Evolutionary conservation across 2,797 vertebrate species (phyloP).

Genomic region (Eremophila alpestris): DNA sequence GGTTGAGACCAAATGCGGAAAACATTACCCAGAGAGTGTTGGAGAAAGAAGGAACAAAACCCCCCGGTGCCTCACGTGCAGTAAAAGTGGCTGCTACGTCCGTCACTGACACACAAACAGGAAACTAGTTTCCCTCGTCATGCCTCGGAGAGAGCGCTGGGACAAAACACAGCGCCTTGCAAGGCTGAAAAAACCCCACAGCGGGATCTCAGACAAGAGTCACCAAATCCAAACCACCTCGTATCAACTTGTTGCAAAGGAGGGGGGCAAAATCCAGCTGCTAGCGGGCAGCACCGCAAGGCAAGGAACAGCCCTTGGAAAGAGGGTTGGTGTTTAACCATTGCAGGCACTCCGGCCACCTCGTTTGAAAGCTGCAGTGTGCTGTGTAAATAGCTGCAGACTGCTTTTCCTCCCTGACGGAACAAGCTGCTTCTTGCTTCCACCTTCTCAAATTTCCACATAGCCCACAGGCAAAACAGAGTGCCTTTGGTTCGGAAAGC

Average conservation of each 20-base stretch:
- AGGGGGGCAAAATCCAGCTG: background rate
- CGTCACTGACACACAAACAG: background rate
- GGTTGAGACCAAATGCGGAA: slow-evolving; percentile 25
- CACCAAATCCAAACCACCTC: background rate
- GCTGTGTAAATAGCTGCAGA: background rate
- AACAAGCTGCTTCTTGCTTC: slow-evolving; percentile 54
- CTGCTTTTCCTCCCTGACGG: background rate
- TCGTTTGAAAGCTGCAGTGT: background rate
- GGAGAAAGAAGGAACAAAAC: slow-evolving; percentile 23
- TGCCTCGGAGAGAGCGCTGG: background rate
- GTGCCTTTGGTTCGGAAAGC: background rate
- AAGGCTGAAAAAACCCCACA: background rate
- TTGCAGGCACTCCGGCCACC: background rate
- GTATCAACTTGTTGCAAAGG: fast-evolving
- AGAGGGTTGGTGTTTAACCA: background rate
- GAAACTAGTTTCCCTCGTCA: background rate
- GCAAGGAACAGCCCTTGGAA: background rate
- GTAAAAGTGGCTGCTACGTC: slow-evolving; percentile 9
- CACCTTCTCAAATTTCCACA: slow-evolving; percentile 3
- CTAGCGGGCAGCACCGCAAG: background rate
- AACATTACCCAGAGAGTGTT: slow-evolving; percentile 43
- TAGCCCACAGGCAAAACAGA: background rate
- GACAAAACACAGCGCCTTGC: background rate
- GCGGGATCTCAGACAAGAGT: background rate
- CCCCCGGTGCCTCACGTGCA: background rate